Base-by-base conservation (phyloP, 2,113 vertebrate species). In the Arizona elegans region DNA sequence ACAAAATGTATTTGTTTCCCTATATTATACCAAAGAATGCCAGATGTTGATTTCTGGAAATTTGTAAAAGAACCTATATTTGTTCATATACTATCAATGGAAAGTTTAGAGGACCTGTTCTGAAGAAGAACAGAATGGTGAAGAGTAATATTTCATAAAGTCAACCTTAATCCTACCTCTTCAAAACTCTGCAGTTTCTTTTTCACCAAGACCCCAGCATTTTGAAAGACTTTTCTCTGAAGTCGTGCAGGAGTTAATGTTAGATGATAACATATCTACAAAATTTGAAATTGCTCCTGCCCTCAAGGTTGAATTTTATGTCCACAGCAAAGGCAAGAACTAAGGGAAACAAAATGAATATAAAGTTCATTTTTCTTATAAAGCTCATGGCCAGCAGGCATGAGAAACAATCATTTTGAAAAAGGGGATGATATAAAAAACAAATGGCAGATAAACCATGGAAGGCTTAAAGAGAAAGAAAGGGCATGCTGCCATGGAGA, bases 361-460 rank as follows among this genome's bases (percentile, higher is more conserved):
- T 70, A 26, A 59, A 53, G 47, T 65, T 92, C 19, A 87, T 59
- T 88, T 65, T 92, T 52, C 43, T 87, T 65, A 65, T 92, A 65
- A 92, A 38, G 19, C 85, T 62, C 29, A 87, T 53, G 91, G 86
- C 86, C 91, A 65, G 86, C 43, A 92, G 91, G 86, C 58, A 52
- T 53, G 86, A 92, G 33, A 62, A 92, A 87, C 43, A 87, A 85
- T 91, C 38, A 86, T 91, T 91, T 86, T 55, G 38, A 91, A 9
- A 7, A 87, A 92, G 29, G 86, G 70, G 26, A n/a, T 86, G 38
- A 65, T 88, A 88, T 65, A 87, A 92, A 88, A 87, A 92, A 12
- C 19, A 24, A 92, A 92, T 23, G 52, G 47, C 29, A 88, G 56
- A 65, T 50, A 87, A 92, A 88, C 10, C 21, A 47, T 8, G 24